Conservation (phyloP, 2,113 vertebrate species). For the Solenodon paradoxus region DNA sequence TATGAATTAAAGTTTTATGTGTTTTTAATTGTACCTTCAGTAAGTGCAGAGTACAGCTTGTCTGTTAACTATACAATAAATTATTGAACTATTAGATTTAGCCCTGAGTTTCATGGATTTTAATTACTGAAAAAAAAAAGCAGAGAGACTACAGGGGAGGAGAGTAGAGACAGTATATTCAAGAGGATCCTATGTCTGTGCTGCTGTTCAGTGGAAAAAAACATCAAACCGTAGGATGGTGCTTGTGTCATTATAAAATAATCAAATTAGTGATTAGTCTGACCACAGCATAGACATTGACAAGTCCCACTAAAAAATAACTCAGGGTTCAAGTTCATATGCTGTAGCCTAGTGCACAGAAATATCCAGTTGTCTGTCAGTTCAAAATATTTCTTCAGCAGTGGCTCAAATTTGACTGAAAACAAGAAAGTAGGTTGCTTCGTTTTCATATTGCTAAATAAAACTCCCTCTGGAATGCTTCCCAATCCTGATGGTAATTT, state of each 20-base stretch:
- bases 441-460: constrained; percentile 37
- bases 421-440: constrained; percentile 53
- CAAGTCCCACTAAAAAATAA: neutral
- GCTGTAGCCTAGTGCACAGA: neutral
- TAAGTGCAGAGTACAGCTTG: constrained; percentile 74
- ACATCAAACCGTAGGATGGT: neutral
- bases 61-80: constrained; percentile 75
- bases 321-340: neutral
- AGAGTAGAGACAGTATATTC: neutral
- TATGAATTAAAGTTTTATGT: constrained; percentile 77
- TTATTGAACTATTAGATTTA: constrained; percentile 75
- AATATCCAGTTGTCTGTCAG: constrained; percentile 34
- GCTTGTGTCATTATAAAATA: constrained; percentile 57
- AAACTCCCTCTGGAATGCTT: constrained; percentile 42
- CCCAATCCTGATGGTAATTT: constrained; percentile 9
- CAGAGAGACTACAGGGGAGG: neutral
- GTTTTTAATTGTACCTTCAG: constrained; percentile 80
- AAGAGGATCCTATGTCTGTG: neutral
- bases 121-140: constrained; percentile 65
- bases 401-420: constrained; percentile 29
- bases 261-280: constrained; percentile 35
- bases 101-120: constrained; percentile 72
- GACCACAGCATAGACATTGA: neutral
- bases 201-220: constrained; percentile 22
- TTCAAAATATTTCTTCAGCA: constrained; percentile 58